Evolutionary conservation across 2,888 invertebrate genomes (phyloP).

Genomic region (Epistrophella euchroma): DNA sequence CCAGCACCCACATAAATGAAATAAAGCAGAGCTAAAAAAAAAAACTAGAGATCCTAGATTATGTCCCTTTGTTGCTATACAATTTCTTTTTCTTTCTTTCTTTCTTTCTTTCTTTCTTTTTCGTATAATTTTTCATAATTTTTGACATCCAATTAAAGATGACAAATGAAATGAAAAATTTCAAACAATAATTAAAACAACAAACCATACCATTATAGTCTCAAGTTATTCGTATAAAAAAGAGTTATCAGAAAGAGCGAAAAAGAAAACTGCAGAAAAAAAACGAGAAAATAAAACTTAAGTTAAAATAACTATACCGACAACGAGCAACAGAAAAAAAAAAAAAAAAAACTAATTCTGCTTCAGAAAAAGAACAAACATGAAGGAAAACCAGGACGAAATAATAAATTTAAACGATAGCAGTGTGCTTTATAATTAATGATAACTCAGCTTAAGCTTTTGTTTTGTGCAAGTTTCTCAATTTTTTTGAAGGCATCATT

Average conservation of each 20-base stretch:
- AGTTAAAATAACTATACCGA: conserved; percentile 9
- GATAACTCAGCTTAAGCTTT: conserved; percentile 43
- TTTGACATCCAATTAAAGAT: conserved; percentile 68
- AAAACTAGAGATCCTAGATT: not conserved
- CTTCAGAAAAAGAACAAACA: not conserved
- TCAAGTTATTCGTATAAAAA: not conserved
- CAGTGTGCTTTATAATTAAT: conserved; percentile 66
- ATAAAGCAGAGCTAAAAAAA: not conserved
- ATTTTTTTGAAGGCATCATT: conserved; percentile 1
- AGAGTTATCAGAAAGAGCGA: not conserved
- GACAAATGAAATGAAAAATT: conserved; percentile 74
- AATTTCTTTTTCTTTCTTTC: not conserved
- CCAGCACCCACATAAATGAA: not conserved
- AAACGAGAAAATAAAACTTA: conserved; percentile 11
- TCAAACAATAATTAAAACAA: conserved; percentile 67
- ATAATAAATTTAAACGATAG: conserved; percentile 54
- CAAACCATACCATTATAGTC: conserved; percentile 23
- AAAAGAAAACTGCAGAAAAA: not conserved
- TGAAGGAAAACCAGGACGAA: conserved; percentile 10
- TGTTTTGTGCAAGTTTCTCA: conserved; percentile 7
- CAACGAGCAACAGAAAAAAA: not conserved
- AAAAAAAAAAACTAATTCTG: not conserved
- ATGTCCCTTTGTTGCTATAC: too few relatives aligned
- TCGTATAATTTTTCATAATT: conserved; percentile 35
- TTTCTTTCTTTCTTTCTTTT: not conserved